phyloP scores from a whole-genome alignment of 2,113 vertebrate species.

The Euleptes europaea region DNA sequence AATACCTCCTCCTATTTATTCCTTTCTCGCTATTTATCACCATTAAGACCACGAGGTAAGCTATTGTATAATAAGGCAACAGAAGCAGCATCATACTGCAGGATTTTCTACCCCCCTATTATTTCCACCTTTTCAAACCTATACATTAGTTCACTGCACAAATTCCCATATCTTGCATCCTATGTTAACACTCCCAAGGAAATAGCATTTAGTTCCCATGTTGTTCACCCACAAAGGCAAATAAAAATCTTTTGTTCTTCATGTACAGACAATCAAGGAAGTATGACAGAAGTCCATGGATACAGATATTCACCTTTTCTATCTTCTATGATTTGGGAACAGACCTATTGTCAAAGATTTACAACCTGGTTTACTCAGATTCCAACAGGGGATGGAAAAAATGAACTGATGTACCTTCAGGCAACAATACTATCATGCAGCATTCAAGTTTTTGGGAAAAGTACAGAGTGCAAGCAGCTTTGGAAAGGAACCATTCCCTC shows the following conservation, averaged over 20 bases:
- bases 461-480: not conserved
- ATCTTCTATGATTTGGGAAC: not conserved
- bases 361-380: not conserved
- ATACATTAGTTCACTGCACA: not conserved
- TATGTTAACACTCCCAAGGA: not conserved
- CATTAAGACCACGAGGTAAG: not conserved
- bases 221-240: not conserved
- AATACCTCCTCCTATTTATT: not conserved
- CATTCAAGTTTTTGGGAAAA: not conserved
- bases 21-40: not conserved
- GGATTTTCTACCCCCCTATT: not conserved
- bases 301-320: not conserved
- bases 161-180: not conserved
- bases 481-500: slow-evolving; percentile 43
- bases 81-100: not conserved
- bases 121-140: not conserved
- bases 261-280: not conserved
- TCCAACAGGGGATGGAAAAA: too few relatives aligned
- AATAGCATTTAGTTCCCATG: not conserved
- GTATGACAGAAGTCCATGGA: not conserved
- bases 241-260: not conserved
- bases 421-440: not conserved
- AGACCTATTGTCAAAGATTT: not conserved
- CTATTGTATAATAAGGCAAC: not conserved
- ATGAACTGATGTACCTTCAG: not conserved